Percentiles rank a stretch among this genome's conserved stretches.
phyloP scores from a whole-genome alignment of 2,797 vertebrate genomes.

The Danionella dracula region DNA sequence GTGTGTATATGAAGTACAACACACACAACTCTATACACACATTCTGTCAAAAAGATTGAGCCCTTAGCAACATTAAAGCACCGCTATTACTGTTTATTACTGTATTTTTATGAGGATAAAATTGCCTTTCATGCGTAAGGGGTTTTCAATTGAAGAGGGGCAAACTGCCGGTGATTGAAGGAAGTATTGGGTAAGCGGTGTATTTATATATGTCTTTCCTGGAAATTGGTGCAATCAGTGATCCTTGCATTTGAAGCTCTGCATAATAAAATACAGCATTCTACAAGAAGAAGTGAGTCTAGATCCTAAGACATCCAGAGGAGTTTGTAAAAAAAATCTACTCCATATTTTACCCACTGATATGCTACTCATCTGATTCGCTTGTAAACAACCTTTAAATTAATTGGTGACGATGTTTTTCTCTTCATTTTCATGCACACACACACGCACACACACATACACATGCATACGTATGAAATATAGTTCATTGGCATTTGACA shows the following conservation, averaged over 20 bases:
- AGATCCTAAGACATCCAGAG: neutral
- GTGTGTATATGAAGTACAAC: slow-evolving; percentile 17
- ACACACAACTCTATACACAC: neutral
- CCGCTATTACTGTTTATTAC: slow-evolving; percentile 22
- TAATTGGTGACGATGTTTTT: no score
- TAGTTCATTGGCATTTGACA: no score
- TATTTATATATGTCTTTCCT: slow-evolving; percentile 12
- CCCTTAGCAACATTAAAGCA: neutral
- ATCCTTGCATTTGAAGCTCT: neutral
- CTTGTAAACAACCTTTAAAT: no score
- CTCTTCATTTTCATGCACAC: no score
- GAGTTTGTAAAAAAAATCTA: no score
- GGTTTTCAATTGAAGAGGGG: slow-evolving; percentile 13
- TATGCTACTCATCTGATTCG: no score
- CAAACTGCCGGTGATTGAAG: neutral
- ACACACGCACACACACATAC: no score
- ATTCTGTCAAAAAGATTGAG: neutral
- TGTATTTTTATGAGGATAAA: slow-evolving; percentile 6
- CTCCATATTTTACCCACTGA: no score
- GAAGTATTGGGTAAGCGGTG: slow-evolving; percentile 3
- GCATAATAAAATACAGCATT: neutral
- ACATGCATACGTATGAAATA: no score
- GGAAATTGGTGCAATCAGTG: neutral
- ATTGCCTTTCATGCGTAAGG: neutral
- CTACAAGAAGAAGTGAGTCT: neutral